Evolutionary conservation across 1,140 invertebrate genomes (phyloP), one percentile per base, ranked within the genome.

Genomic region (Orussus abietinus): DNA sequence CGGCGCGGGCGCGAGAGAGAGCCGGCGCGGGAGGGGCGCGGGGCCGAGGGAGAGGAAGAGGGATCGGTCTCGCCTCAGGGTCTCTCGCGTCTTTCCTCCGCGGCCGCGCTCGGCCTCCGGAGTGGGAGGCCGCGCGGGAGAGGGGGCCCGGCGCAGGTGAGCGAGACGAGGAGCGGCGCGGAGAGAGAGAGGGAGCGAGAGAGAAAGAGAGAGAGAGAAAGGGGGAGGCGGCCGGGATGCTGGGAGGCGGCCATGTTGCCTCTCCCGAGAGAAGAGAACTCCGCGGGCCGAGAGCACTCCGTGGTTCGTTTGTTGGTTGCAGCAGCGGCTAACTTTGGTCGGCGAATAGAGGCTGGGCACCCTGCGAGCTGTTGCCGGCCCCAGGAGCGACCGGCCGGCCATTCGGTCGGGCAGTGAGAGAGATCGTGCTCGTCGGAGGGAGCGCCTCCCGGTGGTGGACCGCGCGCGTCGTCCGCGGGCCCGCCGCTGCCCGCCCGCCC

Each of bases 241-340:
- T 69, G 67, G 62, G 62, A 66, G 64, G 66, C 52, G 64, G 69
- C 70, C 70, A 73, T 71, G 67, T 73, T 73, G 66, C 66, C 59
- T 64, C 63, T 68, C 58, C 49, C 57, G 51, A 64, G 66, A 66
- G 68, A 67, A 65, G 65, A 71, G 66, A 69, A 66, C 64, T 66
- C 53, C 56, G 62, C 62, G 65, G 61, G 57, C 55, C 55, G 64
- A 66, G 66, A 60, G 60, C n/a, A n/a, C n/a, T n/a, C 61, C 55
- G n/a, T 55, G 57, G 49, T 68, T 66, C 61, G 66, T 63, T 67
- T 64, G 59, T 64, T 64, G 50, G 58, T 63, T 64, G 62, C 56
- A 53, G 59, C 55, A 57, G 58, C 57, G 50, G 58, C 44, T 55
- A 59, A 62, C 59, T 64, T 64, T 61, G 40, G 42, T 55, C 45